Evolutionary conservation across 2,113 vertebrate species (phyloP), one percentile per base, ranked within the genome.

Genomic region (Piprites chloris): DNA sequence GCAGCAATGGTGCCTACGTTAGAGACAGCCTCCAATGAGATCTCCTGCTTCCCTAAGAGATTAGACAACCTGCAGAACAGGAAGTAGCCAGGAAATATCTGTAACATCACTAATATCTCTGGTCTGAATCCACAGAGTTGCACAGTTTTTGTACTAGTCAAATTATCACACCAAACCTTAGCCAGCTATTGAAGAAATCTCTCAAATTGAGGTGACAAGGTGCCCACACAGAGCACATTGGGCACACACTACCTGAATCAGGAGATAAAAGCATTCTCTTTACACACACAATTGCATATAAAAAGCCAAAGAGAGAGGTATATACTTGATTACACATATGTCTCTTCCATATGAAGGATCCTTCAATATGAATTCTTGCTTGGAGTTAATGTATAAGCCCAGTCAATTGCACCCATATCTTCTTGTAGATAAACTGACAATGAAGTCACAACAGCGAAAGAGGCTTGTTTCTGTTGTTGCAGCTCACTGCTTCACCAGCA

Each of bases 1-100:
- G 8, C 8, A 14, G 8, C 9, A 9, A 11, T 5, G 27, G 14
- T 30, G 24, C 4, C 44, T 44, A 19, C 0, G 1, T 58, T 24
- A 56, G 26, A 73, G 4, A 13, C 26, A 83, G 21, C 12, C 26
- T 85, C 9, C 58, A 73, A 35, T 9, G 27, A 87, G 14, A 52
- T 26, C 22, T 35, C 23, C 9, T 67, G 11, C 33, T 63, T 62
- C n/a, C 3, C 18, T 42, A 0, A 33, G 44, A 77, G 56, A 75
- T 27, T 6, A 65, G 47, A 72, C 23, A 52, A 65, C 4, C 21
- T 47, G 11, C 28, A 87, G 27, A 74, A 61, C 52, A 69, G 19
- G 39, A 55, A 7, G 21, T 12, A 84, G 39, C 2, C 26, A 32
- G 27, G 55, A 52, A 52, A 52, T 52, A 52, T 52, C 50, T 52